Base-by-base conservation (phyloP, 2,888 invertebrate species). In the Tethea ocularis region DNA sequence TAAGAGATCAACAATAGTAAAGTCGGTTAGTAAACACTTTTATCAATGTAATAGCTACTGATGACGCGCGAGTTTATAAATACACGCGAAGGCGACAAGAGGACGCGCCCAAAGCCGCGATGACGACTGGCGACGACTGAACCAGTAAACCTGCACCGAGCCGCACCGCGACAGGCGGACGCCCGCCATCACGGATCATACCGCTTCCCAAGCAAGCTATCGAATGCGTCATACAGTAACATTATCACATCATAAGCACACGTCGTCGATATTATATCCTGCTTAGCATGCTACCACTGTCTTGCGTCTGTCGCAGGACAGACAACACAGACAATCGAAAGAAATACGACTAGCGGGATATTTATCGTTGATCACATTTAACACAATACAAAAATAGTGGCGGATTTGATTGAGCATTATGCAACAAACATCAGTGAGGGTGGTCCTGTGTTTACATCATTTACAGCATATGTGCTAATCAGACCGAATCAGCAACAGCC, bases 41-140 rank as follows among this genome's bases (percentile, higher is more conserved):
- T 86, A 87, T 87, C 82, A 86, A 77, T 79, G 78, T 69, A 78
- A 76, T 85, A n/a, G n/a, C n/a, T n/a, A 84, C 80, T 66, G 66
- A 82, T 89, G 89, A 89, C 88, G 89, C 82, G 82, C 71, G 76
- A 78, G 86, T 87, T 86, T 91, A 90, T 89, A 86, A 88, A 90
- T 90, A 91, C 72, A 83, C 82, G 72, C 77, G 74, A 76, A 83
- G 90, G 88, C 89, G 90, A 86, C 89, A 82, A 79, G 82, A 88
- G 89, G 91, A 89, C 91, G 89, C 90, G 86, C 84, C 88, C 84
- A 86, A 81, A 82, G 84, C 83, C 83, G 83, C 79, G 74, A 78
- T 82, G 84, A 82, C 84, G 82, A 87, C 85, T 83, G 87, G 75
- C 79, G 76, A 64, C 68, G 68, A 78, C 78, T 78, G 76, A 83